Evolutionary conservation across 2,797 vertebrate genomes (phyloP).

Genomic region (Heteromormyrus szaboi): DNA sequence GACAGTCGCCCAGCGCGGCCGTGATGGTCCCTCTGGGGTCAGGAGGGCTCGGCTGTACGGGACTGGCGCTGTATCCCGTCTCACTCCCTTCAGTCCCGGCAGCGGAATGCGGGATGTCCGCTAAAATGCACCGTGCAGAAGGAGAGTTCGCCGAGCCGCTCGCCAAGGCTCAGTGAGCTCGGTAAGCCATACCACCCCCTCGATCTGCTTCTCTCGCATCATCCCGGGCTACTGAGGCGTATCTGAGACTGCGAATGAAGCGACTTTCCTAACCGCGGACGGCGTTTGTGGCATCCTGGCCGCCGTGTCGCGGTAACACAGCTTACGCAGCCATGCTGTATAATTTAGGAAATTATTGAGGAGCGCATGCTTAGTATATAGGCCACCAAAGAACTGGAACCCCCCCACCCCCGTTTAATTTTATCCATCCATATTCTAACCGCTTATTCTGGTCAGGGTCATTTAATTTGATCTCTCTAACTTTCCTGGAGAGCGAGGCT

Average conservation of each 20-base stretch:
- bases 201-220: neutral
- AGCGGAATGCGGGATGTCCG: neutral
- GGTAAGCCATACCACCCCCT: neutral
- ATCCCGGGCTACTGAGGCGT: neutral
- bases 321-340: neutral
- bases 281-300: neutral
- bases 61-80: neutral
- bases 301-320: neutral
- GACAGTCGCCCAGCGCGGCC: neutral
- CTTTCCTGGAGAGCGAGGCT: neutral
- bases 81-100: neutral
- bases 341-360: conserved; percentile 10
- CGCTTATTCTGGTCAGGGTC: conserved; percentile 3
- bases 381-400: neutral
- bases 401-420: neutral
- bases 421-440: neutral
- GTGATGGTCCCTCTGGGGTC: neutral
- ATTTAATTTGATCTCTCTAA: neutral
- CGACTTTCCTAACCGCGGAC: neutral
- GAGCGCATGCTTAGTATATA: neutral
- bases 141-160: neutral
- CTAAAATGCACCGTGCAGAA: neutral
- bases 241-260: neutral
- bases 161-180: neutral
- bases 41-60: neutral